Evolutionary conservation across 2,888 invertebrate species (phyloP).

Genomic region (Nemurella pictetii): DNA sequence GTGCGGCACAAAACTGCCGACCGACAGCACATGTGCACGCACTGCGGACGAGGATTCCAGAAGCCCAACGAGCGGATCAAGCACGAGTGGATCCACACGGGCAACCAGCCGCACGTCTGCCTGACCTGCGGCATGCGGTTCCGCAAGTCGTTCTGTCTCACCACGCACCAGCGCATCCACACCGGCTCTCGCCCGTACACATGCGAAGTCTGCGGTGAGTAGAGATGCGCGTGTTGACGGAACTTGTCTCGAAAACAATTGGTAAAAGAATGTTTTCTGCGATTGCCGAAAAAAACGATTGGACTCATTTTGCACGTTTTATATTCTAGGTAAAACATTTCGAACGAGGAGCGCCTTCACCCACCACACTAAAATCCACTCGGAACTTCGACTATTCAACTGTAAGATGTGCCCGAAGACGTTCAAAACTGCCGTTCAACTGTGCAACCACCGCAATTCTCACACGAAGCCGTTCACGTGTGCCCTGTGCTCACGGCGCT

Average conservation of each 20-base stretch:
- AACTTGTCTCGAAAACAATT: background rate
- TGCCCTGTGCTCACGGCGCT: constrained; percentile 74
- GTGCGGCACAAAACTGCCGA: constrained; percentile 60
- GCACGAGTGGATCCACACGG: constrained; percentile 82
- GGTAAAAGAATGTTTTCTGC: background rate
- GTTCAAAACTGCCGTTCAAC: constrained; percentile 78
- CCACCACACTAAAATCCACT: constrained; percentile 75
- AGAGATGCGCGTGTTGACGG: background rate
- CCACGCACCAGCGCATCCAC: constrained; percentile 78
- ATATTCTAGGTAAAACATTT: constrained; percentile 54
- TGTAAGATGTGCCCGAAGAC: constrained; percentile 77
- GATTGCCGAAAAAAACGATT: no score
- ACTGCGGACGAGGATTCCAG: constrained; percentile 70
- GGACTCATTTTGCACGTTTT: background rate
- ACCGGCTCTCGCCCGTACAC: constrained; percentile 76
- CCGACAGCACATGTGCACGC: constrained; percentile 69
- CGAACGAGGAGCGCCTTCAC: constrained; percentile 80
- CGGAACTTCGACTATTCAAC: constrained; percentile 73
- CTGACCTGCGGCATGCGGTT: constrained; percentile 81
- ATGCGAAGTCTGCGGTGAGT: constrained; percentile 66
- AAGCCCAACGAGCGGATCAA: constrained; percentile 74
- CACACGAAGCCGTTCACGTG: constrained; percentile 81
- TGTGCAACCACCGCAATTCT: constrained; percentile 78
- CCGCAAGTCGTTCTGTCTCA: constrained; percentile 77
- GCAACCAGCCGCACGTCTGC: constrained; percentile 77